Conservation (phyloP, 2,888 invertebrate species). For the Thera obeliscata region DNA sequence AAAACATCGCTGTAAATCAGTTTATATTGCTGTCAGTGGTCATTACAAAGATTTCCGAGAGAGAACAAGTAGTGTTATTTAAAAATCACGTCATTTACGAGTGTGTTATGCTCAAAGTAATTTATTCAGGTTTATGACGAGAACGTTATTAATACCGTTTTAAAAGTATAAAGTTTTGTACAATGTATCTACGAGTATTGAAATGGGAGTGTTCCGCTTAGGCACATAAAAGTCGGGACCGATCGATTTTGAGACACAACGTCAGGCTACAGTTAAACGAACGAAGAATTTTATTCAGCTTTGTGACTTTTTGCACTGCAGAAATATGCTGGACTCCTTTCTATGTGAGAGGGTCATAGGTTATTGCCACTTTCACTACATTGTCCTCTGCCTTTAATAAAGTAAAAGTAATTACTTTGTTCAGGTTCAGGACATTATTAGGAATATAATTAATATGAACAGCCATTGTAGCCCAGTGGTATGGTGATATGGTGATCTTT, state of each 20-base stretch:
- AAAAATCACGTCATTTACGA: conserved; percentile 2
- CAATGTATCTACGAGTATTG: background rate
- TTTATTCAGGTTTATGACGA: no score
- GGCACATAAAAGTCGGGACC: conserved; percentile 40
- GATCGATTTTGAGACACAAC: conserved; percentile 45
- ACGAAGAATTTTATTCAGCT: background rate
- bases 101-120: background rate
- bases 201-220: conserved; percentile 38
- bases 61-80: conserved; percentile 12
- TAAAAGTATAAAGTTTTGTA: background rate
- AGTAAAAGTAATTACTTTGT: no score
- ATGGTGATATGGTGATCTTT: no score
- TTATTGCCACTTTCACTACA: no score
- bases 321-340: no score
- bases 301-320: background rate
- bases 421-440: no score
- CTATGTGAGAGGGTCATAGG: no score
- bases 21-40: conserved; percentile 13
- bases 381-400: no score
- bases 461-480: no score
- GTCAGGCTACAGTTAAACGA: background rate
- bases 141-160: no score
- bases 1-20: background rate
- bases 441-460: no score
- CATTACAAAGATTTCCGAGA: conserved; percentile 1